Percentiles rank a stretch among this genome's conserved stretches.
phyloP scores from a whole-genome alignment of 2,888 invertebrate genomes.

The Pristionchus maxplancki region DNA sequence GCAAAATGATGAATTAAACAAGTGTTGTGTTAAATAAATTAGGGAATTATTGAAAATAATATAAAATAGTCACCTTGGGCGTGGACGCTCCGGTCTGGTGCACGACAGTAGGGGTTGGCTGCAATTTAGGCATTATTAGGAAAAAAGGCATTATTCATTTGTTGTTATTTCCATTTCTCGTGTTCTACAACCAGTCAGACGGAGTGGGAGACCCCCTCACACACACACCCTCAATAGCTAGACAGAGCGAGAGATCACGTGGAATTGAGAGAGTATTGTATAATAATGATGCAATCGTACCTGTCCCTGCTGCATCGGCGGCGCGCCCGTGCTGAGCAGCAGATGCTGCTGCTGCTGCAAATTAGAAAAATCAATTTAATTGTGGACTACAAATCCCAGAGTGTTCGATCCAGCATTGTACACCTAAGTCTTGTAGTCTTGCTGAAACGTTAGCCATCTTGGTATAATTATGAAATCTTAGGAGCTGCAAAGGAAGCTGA shows the following conservation, averaged over 20 bases:
- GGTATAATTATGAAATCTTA: too few relatives aligned
- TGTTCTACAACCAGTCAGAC: too few relatives aligned
- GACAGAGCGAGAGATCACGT: not conserved
- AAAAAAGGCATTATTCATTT: not conserved
- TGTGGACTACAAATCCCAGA: too few relatives aligned
- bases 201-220: too few relatives aligned
- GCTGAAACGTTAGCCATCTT: too few relatives aligned
- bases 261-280: not conserved
- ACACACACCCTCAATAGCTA: not conserved
- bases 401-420: too few relatives aligned
- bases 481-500: too few relatives aligned
- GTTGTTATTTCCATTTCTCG: too few relatives aligned
- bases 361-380: too few relatives aligned
- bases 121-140: not conserved
- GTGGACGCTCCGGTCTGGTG: not conserved
- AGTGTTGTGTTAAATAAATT: not conserved
- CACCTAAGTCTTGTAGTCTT: too few relatives aligned
- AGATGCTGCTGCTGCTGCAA: not conserved
- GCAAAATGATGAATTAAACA: not conserved
- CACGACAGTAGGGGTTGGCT: not conserved
- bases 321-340: not conserved
- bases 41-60: not conserved
- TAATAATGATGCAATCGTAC: not conserved
- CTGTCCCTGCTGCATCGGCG: not conserved
- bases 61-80: not conserved